A percentile compares a stretch with the other conserved stretches of the same genome.
Evolutionary conservation across 2,113 vertebrate genomes (phyloP).

Genomic region (Pterophyllum scalare): DNA sequence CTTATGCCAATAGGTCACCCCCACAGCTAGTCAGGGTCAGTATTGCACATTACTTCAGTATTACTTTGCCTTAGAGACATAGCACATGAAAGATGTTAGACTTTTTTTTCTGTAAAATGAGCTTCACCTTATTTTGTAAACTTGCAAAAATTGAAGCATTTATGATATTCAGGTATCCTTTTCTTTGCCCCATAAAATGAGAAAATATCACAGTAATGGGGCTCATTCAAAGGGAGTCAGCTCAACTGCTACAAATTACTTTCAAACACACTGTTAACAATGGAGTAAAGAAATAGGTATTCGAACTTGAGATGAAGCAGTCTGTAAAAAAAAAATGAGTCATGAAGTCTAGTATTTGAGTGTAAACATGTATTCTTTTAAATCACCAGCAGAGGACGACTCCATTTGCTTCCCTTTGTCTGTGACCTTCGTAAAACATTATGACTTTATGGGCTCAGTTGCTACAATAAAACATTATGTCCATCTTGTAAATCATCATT

Average conservation of each 20-base stretch:
- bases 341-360: no score
- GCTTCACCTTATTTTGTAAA: not conserved
- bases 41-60: slow-evolving; percentile 5
- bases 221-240: not conserved
- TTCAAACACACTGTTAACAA: not conserved
- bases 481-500: no score
- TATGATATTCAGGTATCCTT: not conserved
- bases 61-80: slow-evolving; percentile 5
- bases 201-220: not conserved
- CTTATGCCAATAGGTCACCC: not conserved
- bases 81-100: not conserved
- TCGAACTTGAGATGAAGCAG: no score
- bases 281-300: not conserved
- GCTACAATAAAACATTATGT: no score
- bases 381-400: no score
- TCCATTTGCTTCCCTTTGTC: no score
- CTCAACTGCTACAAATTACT: not conserved
- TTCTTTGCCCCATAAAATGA: not conserved
- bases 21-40: not conserved
- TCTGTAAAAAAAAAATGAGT: no score
- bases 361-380: no score
- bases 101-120: not conserved
- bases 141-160: not conserved
- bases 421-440: no score
- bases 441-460: no score